Base-by-base conservation (phyloP, 1,140 invertebrate genomes). In the Ceratina japonica region DNA sequence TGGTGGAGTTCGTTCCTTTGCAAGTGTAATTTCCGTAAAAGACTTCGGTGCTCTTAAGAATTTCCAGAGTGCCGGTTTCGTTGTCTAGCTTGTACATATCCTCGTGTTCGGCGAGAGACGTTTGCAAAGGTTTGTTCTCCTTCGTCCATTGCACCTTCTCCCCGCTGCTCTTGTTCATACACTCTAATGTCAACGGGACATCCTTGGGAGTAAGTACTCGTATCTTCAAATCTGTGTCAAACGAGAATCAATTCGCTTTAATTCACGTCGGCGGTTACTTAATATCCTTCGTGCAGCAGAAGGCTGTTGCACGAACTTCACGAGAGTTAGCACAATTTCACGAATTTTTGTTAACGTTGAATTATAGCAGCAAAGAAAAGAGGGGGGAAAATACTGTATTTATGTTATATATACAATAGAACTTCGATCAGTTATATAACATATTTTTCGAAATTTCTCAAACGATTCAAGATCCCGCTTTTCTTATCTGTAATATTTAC, bases 1-100 rank as follows among this genome's bases (percentile, higher is more conserved):
- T 84, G 22, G 78, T 79, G 71, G 61, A 63, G 63, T 88, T 92
- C 63, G 69, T 84, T 68, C 89, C 87, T 79, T 90, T 89, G 91
- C 96, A 96, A 79, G 93, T 93, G 88, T 96, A 96, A 89, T 94
- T 93, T 69, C 95, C 95, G 83, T 89, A 93, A 90, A 95, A 94
- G 37, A 91, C 86, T 71, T 94, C 93, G 5, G 76, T 54, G 20
- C 85, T 82, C 31, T 90, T 82, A 12, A 79, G 58, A 37, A 92
- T 83, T 37, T 70, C 54, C 70, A 87, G 2, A 7, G n/a, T 82
- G n/a, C 83, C 83, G 7, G 83, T 87, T 16, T 86, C 83, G 49
- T 83, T 86, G 59, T 83, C 69, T 31, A 87, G 18, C 1, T 69
- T 80, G 3, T 82, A 4, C n/a, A 68, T 5, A 12, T 81, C 71